Evolutionary conservation across 2,113 vertebrate species (phyloP).

Genomic region (Stigmatopora argus): DNA sequence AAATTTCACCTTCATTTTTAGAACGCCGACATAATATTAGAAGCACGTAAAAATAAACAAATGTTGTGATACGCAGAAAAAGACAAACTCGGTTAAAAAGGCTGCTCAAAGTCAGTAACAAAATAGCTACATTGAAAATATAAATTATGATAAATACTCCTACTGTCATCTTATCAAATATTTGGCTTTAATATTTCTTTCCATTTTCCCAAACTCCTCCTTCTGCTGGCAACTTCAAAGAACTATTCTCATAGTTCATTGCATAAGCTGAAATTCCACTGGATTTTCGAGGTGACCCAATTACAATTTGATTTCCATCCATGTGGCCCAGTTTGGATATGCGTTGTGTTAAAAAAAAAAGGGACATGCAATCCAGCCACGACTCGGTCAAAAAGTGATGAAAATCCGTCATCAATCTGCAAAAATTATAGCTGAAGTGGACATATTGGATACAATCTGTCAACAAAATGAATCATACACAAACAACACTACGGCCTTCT

Average conservation of each 20-base stretch:
- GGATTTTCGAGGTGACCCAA: not conserved
- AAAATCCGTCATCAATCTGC: not conserved
- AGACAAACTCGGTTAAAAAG: not conserved
- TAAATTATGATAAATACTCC: constrained; percentile 3
- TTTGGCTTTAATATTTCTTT: not conserved
- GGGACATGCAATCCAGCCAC: not conserved
- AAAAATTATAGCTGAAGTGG: not conserved
- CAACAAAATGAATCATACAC: not conserved
- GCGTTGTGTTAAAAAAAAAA: not conserved
- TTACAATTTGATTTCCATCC: not conserved
- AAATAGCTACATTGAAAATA: not conserved
- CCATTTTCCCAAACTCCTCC: not conserved
- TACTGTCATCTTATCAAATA: not conserved
- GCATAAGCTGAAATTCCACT: not conserved
- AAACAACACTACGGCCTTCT: not conserved
- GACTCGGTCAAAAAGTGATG: not conserved
- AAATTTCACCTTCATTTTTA: constrained; percentile 50
- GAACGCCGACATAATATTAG: constrained; percentile 39
- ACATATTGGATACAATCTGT: not conserved
- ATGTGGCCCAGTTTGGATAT: not conserved
- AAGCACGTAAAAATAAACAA: constrained; percentile 6
- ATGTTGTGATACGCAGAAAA: not conserved
- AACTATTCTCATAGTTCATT: constrained; percentile 27
- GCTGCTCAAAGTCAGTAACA: not conserved
- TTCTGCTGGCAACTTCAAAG: constrained; percentile 8